These are phyloP conservation scores for Tenodera sinensis DNA, from an alignment of 2,888 invertebrate genomes.

Conservation along the genomic window DNA sequence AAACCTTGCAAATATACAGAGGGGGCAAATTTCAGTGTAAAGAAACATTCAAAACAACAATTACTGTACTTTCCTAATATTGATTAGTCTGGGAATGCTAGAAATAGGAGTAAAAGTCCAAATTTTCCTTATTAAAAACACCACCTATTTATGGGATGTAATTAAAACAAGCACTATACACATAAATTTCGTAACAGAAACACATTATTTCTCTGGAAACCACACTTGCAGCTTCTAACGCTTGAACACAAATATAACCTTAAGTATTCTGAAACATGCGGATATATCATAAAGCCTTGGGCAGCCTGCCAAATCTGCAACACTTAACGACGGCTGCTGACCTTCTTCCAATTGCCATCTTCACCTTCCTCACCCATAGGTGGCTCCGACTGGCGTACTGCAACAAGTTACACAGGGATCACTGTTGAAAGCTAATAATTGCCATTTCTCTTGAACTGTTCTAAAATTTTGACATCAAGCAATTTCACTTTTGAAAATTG, in stretches of 20 bases:
- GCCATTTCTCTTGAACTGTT: no score
- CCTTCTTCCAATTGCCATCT: slow-evolving; percentile 44
- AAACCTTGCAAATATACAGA: not conserved
- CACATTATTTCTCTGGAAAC: no score
- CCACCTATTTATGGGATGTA: not conserved
- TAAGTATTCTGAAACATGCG: not conserved
- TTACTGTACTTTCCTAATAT: not conserved
- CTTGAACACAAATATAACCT: not conserved
- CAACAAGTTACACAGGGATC: slow-evolving; percentile 15
- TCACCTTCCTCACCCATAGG: slow-evolving; percentile 44
- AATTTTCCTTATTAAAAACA: not conserved
- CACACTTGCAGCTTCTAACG: not conserved
- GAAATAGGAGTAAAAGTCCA: not conserved
- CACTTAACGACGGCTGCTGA: slow-evolving; percentile 40
- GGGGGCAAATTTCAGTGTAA: not conserved
- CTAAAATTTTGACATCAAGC: no score
- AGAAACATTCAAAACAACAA: not conserved
- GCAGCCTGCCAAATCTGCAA: not conserved
- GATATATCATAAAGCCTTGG: not conserved
- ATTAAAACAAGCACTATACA: not conserved
- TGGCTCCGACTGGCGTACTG: slow-evolving; percentile 40
- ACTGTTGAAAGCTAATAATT: no score
- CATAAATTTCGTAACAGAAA: not conserved
- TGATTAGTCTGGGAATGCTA: not conserved
- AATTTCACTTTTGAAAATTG: no score